Conservation (phyloP, 2,113 vertebrate genomes). For the Phaetusa simplex region DNA sequence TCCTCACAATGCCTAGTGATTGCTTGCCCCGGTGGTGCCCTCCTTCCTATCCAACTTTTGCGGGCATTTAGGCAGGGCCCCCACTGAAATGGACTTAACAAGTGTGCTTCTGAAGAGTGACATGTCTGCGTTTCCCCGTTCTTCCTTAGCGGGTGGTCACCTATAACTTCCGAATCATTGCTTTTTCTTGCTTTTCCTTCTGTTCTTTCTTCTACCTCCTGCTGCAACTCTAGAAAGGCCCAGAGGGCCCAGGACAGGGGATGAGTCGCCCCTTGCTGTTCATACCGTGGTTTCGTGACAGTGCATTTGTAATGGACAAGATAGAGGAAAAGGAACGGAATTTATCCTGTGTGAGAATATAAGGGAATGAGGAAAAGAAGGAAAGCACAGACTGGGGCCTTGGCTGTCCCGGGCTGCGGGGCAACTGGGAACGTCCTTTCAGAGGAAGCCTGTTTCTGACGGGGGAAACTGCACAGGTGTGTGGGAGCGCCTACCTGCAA, state of each 20-base stretch:
- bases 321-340: not conserved
- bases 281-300: not conserved
- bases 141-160: not conserved
- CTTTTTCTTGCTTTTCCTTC: not conserved
- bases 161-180: not conserved
- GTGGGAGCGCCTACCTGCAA: not conserved
- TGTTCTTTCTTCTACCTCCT: not conserved
- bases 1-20: not conserved
- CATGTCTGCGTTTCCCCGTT: not conserved
- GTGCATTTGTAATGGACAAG: fast-evolving
- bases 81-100: fast-evolving
- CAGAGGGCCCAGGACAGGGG: not conserved
- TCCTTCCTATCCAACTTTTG: not conserved
- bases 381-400: not conserved
- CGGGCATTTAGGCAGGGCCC: not conserved
- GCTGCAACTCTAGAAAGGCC: not conserved
- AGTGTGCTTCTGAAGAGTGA: not conserved
- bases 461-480: not conserved
- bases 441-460: not conserved
- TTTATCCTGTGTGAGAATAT: not conserved
- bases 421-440: not conserved
- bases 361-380: not conserved
- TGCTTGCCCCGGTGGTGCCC: not conserved
- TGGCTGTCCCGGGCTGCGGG: not conserved
- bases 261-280: not conserved